These are phyloP conservation scores for Philopedon plagiatum DNA, from an alignment of 2,888 invertebrate genomes.

Conservation along the genomic window DNA sequence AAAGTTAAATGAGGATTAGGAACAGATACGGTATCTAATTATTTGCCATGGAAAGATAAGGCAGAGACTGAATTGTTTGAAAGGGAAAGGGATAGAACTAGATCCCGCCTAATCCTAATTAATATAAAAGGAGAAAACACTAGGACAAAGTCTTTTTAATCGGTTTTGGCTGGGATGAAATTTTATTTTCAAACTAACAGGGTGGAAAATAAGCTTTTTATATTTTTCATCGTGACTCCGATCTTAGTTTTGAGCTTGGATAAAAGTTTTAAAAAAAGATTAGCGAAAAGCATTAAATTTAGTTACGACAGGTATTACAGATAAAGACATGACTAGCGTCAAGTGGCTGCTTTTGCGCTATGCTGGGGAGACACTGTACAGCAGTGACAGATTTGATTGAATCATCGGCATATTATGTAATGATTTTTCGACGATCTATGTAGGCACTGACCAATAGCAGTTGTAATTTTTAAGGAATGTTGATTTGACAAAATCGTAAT, in stretches of 20 bases:
- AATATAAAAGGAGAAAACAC: constrained; percentile 25
- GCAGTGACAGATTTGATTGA: too few species aligned
- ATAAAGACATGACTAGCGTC: too few species aligned
- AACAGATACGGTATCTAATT: constrained; percentile 41
- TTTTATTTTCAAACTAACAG: constrained; percentile 6
- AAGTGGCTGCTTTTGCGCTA: too few species aligned
- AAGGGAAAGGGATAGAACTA: constrained; percentile 13
- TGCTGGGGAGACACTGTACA: too few species aligned
- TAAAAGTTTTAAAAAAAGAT: not conserved
- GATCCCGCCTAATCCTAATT: constrained; percentile 33
- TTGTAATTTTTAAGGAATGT: too few species aligned
- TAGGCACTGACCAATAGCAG: too few species aligned
- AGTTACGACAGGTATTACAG: too few species aligned
- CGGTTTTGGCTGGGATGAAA: constrained; percentile 2
- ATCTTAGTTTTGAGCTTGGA: not conserved
- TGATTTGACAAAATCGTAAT: too few species aligned
- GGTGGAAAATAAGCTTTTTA: constrained; percentile 7
- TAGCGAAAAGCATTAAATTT: too few species aligned
- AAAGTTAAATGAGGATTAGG: constrained; percentile 37
- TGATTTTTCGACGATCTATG: too few species aligned
- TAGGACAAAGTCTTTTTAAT: constrained; percentile 27
- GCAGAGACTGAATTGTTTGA: constrained; percentile 1
- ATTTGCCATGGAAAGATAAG: constrained; percentile 30
- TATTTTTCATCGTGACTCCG: not conserved
- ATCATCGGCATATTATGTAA: too few species aligned